Conservation (phyloP, 2,888 invertebrate species). For the Tinea trinotella region DNA sequence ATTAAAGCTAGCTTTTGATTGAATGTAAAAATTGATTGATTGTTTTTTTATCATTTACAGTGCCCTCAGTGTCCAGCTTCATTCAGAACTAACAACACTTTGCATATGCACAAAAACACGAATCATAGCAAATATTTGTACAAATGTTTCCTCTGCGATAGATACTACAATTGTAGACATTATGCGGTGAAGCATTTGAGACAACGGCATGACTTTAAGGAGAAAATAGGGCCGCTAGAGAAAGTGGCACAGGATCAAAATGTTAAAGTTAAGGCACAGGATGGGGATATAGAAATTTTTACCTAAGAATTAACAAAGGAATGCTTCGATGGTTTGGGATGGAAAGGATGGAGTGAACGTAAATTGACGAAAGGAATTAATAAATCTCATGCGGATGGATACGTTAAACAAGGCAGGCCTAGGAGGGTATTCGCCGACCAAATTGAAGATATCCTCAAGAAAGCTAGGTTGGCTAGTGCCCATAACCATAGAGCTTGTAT, state of each 20-base stretch:
- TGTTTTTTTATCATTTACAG: slow-evolving; percentile 28
- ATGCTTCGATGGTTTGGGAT: no score
- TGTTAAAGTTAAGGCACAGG: background rate
- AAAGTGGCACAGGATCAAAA: background rate
- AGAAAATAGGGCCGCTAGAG: slow-evolving; percentile 19
- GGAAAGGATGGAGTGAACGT: no score
- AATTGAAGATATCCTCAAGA: no score
- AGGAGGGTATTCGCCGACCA: no score
- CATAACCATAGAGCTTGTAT: no score
- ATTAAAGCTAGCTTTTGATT: no score
- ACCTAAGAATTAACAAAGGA: no score
- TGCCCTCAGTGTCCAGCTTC: slow-evolving; percentile 41
- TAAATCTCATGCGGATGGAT: no score
- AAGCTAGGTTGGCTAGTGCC: no score
- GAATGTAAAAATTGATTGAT: no score
- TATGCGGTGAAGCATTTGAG: slow-evolving; percentile 39
- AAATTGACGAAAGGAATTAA: no score
- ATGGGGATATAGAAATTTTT: background rate
- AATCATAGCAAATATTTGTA: slow-evolving; percentile 34
- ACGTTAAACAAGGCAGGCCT: no score
- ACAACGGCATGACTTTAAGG: slow-evolving; percentile 29
- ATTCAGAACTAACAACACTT: slow-evolving; percentile 41
- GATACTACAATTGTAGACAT: slow-evolving; percentile 34
- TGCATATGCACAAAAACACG: slow-evolving; percentile 38
- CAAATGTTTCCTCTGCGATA: slow-evolving; percentile 25